Base-by-base conservation (phyloP, 2,113 vertebrate genomes). In the Bungarus multicinctus region DNA sequence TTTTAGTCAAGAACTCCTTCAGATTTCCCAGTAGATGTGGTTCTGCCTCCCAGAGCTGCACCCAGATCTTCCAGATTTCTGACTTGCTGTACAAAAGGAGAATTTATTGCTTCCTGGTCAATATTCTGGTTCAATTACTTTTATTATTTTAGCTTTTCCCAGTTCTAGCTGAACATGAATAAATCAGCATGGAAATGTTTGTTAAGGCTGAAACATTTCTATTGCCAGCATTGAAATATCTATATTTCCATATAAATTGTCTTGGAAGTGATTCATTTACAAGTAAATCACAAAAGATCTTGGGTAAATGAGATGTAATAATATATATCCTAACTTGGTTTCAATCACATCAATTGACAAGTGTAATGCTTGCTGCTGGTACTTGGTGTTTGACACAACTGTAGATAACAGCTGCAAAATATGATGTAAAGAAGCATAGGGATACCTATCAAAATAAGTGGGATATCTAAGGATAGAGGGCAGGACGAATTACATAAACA, bases 61-160 rank as follows among this genome's bases (percentile, higher is more conserved):
- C n/a, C 98, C 98, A 98, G 1, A 98, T 97, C 92, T 97, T 96
- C 98, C 98, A 97, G 88, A 98, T 93, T 95, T 98, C 97, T 1
- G 47, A 90, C 89, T 97, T 93, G 27, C 98, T 98, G 92, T 58
- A 89, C 91, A 88, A 50, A 23, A 47, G 89, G 89, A 1, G 39
- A 53, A 12, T 74, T 30, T 88, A 53, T 81, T 74, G 45, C 54
- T 89, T 54, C 16, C 8, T n/a, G 27, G 20, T 89, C 39, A 85
- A 57, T 85, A 85, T 50, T 89, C 39, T 81, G 39, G 25, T 55
- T 88, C 43, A 34, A 27, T 50, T 54, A 10, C 64, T 87, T 20
- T 81, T 86, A 54, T 74, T 88, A 22, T 89, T 25, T 57, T 85
- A 54, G 20, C 43, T 57, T 54, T 3, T 85, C 16, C 90, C 4